Percentiles rank a stretch among this genome's conserved stretches.
Conservation (phyloP, 2,113 vertebrate species). For the Pygoscelis adeliae region DNA sequence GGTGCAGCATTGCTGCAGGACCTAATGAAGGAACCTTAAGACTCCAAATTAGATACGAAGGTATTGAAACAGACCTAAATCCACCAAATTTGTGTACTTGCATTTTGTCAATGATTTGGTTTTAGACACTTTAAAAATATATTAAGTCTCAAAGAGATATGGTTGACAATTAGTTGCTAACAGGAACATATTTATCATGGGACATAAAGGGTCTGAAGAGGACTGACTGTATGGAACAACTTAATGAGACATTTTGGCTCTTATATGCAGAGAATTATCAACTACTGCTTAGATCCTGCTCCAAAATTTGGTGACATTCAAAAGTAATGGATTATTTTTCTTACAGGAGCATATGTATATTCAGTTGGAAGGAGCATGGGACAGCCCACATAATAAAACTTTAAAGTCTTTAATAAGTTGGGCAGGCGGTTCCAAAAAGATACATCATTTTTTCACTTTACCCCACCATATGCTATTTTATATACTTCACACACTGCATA, state of each 20-base stretch:
- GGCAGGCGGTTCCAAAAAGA: not conserved
- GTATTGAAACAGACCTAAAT: not conserved
- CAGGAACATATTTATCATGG: not conserved
- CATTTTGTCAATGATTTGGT: not conserved
- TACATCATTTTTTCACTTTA: not conserved
- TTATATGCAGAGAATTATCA: not conserved
- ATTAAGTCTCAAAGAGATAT: not conserved
- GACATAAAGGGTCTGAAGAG: not conserved
- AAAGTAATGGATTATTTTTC: not conserved
- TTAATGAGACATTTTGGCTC: not conserved
- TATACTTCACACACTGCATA: not conserved
- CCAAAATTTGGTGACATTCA: not conserved
- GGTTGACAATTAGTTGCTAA: not conserved
- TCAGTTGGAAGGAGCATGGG: not conserved
- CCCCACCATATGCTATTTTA: not conserved
- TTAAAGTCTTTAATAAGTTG: not conserved
- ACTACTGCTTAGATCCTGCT: not conserved
- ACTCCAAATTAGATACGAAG: not conserved
- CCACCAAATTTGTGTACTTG: not conserved
- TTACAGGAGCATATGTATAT: not conserved
- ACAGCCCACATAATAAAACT: not conserved
- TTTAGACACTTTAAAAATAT: not conserved
- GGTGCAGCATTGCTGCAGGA: rapidly evolving
- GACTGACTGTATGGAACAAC: not conserved
- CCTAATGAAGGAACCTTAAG: not conserved